These are phyloP conservation scores for Apogon hyalosoma DNA, from an alignment of 2,797 vertebrate genomes.

Conservation along the genomic window DNA sequence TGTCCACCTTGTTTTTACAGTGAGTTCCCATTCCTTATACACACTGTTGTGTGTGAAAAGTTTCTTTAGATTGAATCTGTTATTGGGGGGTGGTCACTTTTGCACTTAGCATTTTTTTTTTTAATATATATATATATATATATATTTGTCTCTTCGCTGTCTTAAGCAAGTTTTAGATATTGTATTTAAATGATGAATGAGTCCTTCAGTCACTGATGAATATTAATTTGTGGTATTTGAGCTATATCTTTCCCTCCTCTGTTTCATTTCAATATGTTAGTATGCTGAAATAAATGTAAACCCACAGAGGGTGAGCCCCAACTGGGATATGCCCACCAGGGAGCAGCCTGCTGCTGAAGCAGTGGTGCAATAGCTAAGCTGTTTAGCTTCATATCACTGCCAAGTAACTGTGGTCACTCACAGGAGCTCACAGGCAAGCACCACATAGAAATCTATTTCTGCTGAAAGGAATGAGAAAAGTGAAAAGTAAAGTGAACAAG, in stretches of 20 bases:
- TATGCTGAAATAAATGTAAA: conserved; percentile 31
- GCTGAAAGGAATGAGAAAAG: conserved; percentile 12
- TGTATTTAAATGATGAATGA: too few species aligned
- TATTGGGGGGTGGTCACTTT: too few species aligned
- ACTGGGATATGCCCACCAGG: conserved; percentile 68
- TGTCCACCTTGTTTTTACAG: conserved; percentile 7
- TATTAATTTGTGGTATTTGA: neutral
- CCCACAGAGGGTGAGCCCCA: conserved; percentile 36
- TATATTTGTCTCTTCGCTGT: too few species aligned
- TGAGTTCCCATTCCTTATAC: neutral
- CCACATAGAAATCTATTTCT: conserved; percentile 13
- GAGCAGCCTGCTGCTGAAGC: conserved; percentile 69
- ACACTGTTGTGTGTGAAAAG: too few species aligned
- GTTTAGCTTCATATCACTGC: conserved; percentile 56
- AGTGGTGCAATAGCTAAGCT: conserved; percentile 44
- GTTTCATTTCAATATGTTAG: conserved; percentile 22
- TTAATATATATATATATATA: too few species aligned
- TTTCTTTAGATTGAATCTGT: too few species aligned
- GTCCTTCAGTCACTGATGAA: too few species aligned
- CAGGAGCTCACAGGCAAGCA: conserved; percentile 25
- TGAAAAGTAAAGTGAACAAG: neutral
- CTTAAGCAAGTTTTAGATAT: too few species aligned
- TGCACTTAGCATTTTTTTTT: too few species aligned
- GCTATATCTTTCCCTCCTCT: neutral
- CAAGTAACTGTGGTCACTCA: conserved; percentile 61